Conservation (phyloP, 1,140 invertebrate species). For the Drosophila micromelanica region DNA sequence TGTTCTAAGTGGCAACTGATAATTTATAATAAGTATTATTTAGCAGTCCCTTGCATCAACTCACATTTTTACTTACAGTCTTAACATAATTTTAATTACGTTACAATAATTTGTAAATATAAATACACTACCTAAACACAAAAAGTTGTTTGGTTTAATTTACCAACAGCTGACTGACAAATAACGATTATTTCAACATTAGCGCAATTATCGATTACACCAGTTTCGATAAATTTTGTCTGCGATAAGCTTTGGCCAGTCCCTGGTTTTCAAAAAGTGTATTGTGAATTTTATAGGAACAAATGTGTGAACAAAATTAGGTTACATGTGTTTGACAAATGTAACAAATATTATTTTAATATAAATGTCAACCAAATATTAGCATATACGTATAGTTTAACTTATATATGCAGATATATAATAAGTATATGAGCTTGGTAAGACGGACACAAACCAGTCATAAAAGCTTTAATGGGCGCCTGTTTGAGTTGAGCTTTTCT, state of each 20-base stretch:
- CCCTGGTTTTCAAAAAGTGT: background rate
- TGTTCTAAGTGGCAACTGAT: constrained; percentile 11
- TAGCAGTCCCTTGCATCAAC: too few species aligned
- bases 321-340: too few species aligned
- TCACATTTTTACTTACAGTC: constrained; percentile 21
- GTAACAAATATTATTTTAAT: too few species aligned
- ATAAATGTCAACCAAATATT: too few species aligned
- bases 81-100: constrained; percentile 21
- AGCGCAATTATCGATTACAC: background rate
- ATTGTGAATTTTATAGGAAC: background rate
- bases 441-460: background rate
- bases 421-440: background rate
- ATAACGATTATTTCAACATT: background rate
- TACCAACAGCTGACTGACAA: constrained; percentile 17
- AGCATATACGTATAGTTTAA: background rate
- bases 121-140: background rate
- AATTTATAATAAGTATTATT: too few species aligned
- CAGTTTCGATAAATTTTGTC: background rate
- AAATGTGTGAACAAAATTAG: background rate
- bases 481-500: background rate
- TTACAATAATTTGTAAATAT: constrained; percentile 2
- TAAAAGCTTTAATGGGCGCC: background rate
- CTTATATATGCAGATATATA: background rate
- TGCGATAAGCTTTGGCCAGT: background rate
- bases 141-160: constrained; percentile 11